Percentiles rank a stretch among this genome's conserved stretches.
These are phyloP conservation scores for Melanotaenia duboulayi DNA, from an alignment of 2,113 vertebrate species.

Conservation along the genomic window DNA sequence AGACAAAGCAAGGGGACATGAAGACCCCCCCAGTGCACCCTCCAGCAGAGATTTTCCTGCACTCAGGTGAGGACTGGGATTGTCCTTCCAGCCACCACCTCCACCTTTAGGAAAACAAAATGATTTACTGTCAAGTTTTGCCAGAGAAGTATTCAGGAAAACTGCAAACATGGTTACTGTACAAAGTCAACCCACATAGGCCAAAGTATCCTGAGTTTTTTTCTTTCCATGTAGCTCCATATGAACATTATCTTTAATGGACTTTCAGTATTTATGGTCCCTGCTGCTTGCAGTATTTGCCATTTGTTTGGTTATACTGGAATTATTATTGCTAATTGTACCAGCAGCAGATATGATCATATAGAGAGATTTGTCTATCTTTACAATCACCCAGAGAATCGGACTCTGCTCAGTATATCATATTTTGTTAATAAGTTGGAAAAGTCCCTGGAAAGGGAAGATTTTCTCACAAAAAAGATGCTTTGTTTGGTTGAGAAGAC, in stretches of 20 bases:
- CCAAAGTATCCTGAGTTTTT: not conserved
- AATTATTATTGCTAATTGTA: not conserved
- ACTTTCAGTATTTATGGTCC: not conserved
- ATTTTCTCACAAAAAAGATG: conserved; percentile 1
- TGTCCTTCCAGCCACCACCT: conserved; percentile 88
- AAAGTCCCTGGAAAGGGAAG: not conserved
- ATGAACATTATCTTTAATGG: not conserved
- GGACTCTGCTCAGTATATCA: not conserved
- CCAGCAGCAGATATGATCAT: not conserved
- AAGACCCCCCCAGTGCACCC: conserved; percentile 86
- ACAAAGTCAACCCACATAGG: not conserved
- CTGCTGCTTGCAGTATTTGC: not conserved
- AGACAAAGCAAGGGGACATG: conserved; percentile 85
- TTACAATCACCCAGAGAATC: not conserved
- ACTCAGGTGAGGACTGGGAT: conserved; percentile 63
- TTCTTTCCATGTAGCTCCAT: not conserved
- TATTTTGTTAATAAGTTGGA: not conserved
- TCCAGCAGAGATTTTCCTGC: conserved; percentile 86
- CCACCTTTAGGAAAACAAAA: conserved; percentile 76
- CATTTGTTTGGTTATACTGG: not conserved
- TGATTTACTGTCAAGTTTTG: not conserved
- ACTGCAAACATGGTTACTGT: not conserved
- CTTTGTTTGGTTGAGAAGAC: not conserved
- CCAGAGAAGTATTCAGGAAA: not conserved
- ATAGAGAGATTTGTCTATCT: not conserved